phyloP scores from a whole-genome alignment of 2,888 invertebrate species.

The Cheilosia pagana region DNA sequence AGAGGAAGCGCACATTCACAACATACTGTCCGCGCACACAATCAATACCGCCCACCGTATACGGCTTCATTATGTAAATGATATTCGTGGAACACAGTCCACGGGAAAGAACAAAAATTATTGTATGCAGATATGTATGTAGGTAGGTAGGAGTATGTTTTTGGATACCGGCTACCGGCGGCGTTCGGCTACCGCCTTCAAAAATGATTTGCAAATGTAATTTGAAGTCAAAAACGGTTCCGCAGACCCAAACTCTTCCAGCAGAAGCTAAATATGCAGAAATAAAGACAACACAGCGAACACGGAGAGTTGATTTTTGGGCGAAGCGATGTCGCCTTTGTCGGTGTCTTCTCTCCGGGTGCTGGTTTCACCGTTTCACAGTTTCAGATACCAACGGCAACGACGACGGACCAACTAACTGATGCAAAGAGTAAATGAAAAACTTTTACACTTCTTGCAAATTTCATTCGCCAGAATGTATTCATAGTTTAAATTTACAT shows the following conservation, averaged over 20 bases:
- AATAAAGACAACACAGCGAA: slow-evolving; percentile 36
- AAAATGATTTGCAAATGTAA: slow-evolving; percentile 69
- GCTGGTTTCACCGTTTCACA: background rate
- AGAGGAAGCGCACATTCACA: slow-evolving; percentile 12
- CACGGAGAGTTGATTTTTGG: slow-evolving; percentile 38
- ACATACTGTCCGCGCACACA: slow-evolving; percentile 36
- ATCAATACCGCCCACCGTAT: slow-evolving; percentile 49
- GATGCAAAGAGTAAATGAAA: slow-evolving; percentile 48
- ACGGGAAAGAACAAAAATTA: background rate
- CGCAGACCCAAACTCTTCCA: slow-evolving; percentile 23
- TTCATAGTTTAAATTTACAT: slow-evolving; percentile 62
- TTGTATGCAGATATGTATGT: too few species aligned
- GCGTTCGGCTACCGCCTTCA: slow-evolving; percentile 22
- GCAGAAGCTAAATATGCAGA: slow-evolving; percentile 45
- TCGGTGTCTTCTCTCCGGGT: background rate
- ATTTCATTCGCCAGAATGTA: slow-evolving; percentile 50
- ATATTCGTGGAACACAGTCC: slow-evolving; percentile 1
- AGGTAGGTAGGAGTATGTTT: background rate
- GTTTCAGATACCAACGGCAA: background rate
- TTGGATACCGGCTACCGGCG: background rate
- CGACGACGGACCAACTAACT: slow-evolving; percentile 8
- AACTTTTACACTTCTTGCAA: slow-evolving; percentile 65
- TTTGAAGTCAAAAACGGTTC: slow-evolving; percentile 60
- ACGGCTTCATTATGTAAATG: slow-evolving; percentile 65
- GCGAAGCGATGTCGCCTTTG: slow-evolving; percentile 24